Percentiles rank a stretch among this genome's conserved stretches.
Conservation (phyloP, 35 echinoderm and acorn worm genomes). For the Ophioderma brevispina region DNA sequence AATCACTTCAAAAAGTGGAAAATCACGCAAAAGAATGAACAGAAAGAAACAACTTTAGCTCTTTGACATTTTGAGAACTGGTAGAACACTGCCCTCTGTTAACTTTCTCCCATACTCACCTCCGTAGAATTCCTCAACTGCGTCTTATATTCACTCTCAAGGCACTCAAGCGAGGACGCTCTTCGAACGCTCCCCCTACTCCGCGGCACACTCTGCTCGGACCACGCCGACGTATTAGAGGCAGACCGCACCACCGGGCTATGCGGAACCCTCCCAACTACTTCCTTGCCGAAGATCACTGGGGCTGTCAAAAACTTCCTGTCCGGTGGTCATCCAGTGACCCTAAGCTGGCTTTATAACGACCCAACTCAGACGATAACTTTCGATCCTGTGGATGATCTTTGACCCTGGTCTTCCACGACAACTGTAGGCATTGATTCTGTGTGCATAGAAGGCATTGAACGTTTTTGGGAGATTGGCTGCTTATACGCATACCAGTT, state of each 20-base stretch:
- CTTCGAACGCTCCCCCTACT: constrained; percentile 57
- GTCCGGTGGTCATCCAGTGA: background rate
- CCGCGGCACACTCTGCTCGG: constrained; percentile 53
- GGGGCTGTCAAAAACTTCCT: background rate
- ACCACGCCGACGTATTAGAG: constrained; percentile 77
- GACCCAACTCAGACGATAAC: background rate
- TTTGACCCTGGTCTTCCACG: background rate
- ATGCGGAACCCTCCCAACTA: background rate
- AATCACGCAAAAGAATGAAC: too few relatives aligned
- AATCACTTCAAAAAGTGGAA: too few relatives aligned
- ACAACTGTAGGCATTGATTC: constrained; percentile 41
- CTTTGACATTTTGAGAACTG: too few relatives aligned
- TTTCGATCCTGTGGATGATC: background rate
- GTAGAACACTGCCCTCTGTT: too few relatives aligned
- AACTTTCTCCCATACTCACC: too few relatives aligned
- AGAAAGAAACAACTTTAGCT: too few relatives aligned
- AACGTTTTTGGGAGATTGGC: constrained; percentile 34
- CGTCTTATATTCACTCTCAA: constrained; percentile 42
- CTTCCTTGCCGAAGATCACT: background rate
- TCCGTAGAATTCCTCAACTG: background rate
- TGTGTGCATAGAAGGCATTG: constrained; percentile 57
- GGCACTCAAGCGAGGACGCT: constrained; percentile 75
- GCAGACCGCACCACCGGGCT: constrained; percentile 41
- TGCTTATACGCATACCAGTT: constrained; percentile 15
- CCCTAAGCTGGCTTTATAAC: background rate